Evolutionary conservation across 1,140 invertebrate species (phyloP).

Genomic region (Eueides isabella): DNA sequence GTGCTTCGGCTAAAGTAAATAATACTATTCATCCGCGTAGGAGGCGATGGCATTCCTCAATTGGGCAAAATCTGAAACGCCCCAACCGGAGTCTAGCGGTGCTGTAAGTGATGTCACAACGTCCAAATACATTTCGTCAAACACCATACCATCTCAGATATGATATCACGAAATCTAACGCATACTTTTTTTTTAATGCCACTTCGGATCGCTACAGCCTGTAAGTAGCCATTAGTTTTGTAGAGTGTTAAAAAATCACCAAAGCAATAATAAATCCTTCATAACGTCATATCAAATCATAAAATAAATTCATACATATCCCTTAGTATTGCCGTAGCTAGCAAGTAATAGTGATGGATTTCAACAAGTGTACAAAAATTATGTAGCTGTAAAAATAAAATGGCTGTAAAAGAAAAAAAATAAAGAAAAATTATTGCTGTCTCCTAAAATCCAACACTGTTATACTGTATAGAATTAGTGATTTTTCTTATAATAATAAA

Average conservation of each 20-base stretch:
- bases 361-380: too few relatives aligned
- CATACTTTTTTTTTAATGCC: constrained; percentile 77
- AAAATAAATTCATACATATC: constrained; percentile 4
- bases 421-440: background rate
- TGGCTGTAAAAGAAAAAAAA: background rate
- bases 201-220: constrained; percentile 76
- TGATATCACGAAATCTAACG: constrained; percentile 78
- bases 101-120: constrained; percentile 79
- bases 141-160: constrained; percentile 64
- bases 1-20: constrained; percentile 67
- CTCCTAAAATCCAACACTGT: background rate
- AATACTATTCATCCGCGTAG: constrained; percentile 68
- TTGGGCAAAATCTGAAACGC: constrained; percentile 70
- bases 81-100: constrained; percentile 73
- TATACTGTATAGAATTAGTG: background rate
- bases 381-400: too few relatives aligned
- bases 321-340: constrained; percentile 11
- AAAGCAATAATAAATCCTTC: constrained; percentile 20
- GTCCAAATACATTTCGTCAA: constrained; percentile 63
- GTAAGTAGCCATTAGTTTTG: constrained; percentile 67
- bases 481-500: background rate
- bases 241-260: constrained; percentile 33
- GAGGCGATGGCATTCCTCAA: constrained; percentile 79
- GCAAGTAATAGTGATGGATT: background rate
- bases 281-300: constrained; percentile 29